These are phyloP conservation scores for Engystomops pustulosus DNA, from an alignment of 2,113 vertebrate genomes.

Conservation along the genomic window DNA sequence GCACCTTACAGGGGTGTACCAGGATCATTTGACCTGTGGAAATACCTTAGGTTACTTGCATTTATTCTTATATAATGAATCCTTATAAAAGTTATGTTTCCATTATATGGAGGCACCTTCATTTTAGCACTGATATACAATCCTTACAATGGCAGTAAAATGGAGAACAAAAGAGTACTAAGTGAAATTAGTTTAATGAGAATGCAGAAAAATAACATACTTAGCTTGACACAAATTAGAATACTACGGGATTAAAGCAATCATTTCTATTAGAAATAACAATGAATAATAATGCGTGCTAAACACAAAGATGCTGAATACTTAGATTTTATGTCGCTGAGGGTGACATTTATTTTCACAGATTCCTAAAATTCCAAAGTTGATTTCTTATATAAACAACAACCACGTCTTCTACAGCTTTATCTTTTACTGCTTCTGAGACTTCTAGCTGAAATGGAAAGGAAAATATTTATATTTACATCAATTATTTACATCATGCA, in stretches of 20 bases:
- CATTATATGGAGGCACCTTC: no score
- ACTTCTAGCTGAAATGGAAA: neutral
- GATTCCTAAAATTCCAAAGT: neutral
- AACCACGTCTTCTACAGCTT: neutral
- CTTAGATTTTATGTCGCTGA: neutral
- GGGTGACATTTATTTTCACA: neutral
- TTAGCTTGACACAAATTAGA: no score
- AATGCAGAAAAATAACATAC: no score
- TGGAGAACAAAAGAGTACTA: neutral
- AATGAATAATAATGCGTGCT: neutral
- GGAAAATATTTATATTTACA: neutral
- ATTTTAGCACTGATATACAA: no score
- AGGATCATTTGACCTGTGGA: no score
- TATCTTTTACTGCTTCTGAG: neutral
- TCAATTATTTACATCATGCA: neutral
- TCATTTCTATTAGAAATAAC: neutral
- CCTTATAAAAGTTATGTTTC: no score
- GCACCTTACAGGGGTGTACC: no score
- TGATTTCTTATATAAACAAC: conserved; percentile 8
- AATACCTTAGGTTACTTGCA: no score
- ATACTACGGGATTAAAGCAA: no score
- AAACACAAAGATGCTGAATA: neutral
- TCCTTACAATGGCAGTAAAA: neutral
- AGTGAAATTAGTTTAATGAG: neutral
- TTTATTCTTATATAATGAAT: no score